Percentiles rank a stretch among this genome's conserved stretches.
Evolutionary conservation across 2,113 vertebrate species (phyloP).

Genomic region (Bettongia penicillata): DNA sequence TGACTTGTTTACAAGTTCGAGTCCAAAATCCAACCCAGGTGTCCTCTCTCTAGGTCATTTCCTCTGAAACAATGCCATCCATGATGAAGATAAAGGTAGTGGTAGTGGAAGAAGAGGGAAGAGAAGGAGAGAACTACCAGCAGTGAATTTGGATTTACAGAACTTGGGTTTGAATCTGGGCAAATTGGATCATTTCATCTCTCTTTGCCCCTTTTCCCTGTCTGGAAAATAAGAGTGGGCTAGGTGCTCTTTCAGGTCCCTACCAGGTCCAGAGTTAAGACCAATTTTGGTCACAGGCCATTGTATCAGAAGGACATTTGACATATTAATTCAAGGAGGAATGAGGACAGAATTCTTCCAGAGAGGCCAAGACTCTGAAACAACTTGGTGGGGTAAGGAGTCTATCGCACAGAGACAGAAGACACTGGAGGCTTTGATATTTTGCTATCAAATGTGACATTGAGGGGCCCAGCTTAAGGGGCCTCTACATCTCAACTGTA

Average conservation of each 20-base stretch:
- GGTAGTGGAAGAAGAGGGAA: not conserved
- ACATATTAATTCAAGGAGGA: not conserved
- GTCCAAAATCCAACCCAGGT: not conserved
- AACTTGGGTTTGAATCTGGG: not conserved
- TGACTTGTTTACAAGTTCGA: not conserved
- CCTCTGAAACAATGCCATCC: not conserved
- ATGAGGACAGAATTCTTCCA: not conserved
- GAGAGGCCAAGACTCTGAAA: not conserved
- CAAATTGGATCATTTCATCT: not conserved
- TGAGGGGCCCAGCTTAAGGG: not conserved
- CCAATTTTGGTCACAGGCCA: conserved; percentile 35
- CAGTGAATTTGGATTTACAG: not conserved
- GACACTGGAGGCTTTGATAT: not conserved
- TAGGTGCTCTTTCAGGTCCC: not conserved
- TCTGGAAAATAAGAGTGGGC: not conserved
- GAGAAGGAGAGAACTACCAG: no score
- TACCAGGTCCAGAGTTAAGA: not conserved
- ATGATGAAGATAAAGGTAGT: not conserved
- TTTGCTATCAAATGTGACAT: not conserved
- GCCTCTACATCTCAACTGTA: not conserved
- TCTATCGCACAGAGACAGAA: not conserved
- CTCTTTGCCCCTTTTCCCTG: not conserved
- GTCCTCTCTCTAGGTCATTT: not conserved
- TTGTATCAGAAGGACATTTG: conserved; percentile 28
- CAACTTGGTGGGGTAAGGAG: not conserved